phyloP scores from a whole-genome alignment of 2,113 vertebrate genomes.

The Percina caprodes region DNA sequence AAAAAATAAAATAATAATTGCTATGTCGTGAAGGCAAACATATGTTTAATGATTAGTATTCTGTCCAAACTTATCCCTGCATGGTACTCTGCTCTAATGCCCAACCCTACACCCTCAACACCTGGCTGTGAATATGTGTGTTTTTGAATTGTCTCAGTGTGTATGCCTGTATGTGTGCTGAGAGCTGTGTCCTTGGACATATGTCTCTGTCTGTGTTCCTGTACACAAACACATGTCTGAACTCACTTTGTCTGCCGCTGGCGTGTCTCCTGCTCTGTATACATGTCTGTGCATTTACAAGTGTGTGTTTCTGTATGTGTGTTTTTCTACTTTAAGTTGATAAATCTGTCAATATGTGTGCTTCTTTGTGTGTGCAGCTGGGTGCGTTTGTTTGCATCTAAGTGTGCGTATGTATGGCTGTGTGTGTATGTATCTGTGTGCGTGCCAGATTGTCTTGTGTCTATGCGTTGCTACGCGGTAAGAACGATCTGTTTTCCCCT shows the following conservation, averaged over 20 bases:
- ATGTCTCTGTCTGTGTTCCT: neutral
- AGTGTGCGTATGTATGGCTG: neutral
- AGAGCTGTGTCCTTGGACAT: neutral
- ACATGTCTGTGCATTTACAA: neutral
- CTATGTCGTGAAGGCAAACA: slow-evolving; percentile 16
- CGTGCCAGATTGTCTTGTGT: slow-evolving; percentile 9
- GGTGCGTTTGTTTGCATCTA: neutral
- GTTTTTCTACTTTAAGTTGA: slow-evolving; percentile 19
- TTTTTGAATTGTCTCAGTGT: neutral
- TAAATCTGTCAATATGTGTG: neutral
- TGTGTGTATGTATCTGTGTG: neutral
- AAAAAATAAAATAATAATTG: neutral
- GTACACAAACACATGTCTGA: neutral
- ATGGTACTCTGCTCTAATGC: slow-evolving; percentile 12
- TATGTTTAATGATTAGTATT: slow-evolving; percentile 29
- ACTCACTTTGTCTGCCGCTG: neutral
- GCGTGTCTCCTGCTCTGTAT: slow-evolving; percentile 1
- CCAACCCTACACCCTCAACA: slow-evolving; percentile 26
- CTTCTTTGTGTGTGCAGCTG: slow-evolving; percentile 20
- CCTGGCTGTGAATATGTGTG: slow-evolving; percentile 28
- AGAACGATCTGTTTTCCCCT: slow-evolving; percentile 67
- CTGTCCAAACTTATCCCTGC: slow-evolving; percentile 13
- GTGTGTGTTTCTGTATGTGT: neutral
- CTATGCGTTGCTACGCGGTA: slow-evolving; percentile 47
- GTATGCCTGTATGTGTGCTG: neutral